Evolutionary conservation across 2,797 vertebrate species (phyloP), one percentile per base, ranked within the genome.

Genomic region (Lepus oiostolus): DNA sequence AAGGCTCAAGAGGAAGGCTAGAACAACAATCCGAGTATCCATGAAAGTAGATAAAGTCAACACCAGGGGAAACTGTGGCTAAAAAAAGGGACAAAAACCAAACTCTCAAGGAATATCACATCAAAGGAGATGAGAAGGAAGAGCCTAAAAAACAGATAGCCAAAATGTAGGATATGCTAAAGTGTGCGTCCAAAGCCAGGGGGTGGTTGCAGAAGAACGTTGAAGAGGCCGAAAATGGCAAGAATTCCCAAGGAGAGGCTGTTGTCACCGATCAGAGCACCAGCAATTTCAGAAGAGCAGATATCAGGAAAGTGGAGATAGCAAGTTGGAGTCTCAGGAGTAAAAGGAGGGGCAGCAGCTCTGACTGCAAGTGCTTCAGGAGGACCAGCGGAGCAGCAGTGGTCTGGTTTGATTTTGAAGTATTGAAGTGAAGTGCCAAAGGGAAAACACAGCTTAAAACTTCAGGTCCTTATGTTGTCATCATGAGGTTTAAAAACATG

Each of bases 401-500:
- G 32, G 26, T 52, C 50, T 65, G 22, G 19, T 17, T 90, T 70
- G 30, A 68, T 85, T 96, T 19, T 79, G 7, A 63, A 50, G 22
- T 28, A 84, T 38, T 58, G 30, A 82, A 89, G 13, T 72, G 28
- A 82, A 89, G 13, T 72, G n/a, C 38, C 74, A 47, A 6, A 65
- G 32, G 75, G 30, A 32, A 28, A 21, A 30, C 58, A 62, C 85
- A 58, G 54, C 71, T 85, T 63, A 71, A 93, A 79, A 75, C 85
- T 80, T 35, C 72, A 72, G 12, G 26, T 28, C 68, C 81, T 14
- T 32, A 75, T 22, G 11, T 95, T 85, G 35, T 90, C 38, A 22
- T 81, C 67, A 67, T 60, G 68, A 95, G 16, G 60, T 50, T 87
- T 71, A 91, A 21, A 87, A 94, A 93, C 13, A 13, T 6, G 7